Evolutionary conservation across 2,113 vertebrate genomes (phyloP), one percentile per base, ranked within the genome.

Genomic region (Platichthys stellatus): DNA sequence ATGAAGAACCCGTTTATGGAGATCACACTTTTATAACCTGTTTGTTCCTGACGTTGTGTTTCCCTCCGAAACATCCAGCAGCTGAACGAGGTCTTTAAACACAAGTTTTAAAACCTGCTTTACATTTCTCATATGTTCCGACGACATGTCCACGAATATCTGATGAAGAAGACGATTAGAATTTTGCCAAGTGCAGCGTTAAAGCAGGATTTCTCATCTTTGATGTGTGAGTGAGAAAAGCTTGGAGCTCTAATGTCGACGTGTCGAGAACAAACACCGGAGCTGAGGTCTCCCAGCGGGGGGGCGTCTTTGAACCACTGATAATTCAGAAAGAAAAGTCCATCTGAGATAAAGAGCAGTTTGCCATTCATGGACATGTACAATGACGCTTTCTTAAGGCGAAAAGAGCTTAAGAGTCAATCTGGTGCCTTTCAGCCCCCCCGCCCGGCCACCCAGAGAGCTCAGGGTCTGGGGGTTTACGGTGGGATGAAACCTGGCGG

Each of bases 371-470:
- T 69, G 15, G 86, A 71, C 57, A 85, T 92, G 87, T 74, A 68
- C 90, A 94, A 95, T 92, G 91, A 92, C 84, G 72, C 83, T 84
- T 90, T 89, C 86, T 89, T 81, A 63, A 85, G 72, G 89, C 81
- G 51, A 85, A 82, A 80, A 72, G 74, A 23, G 0, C 66, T 61
- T 94, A 93, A 82, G 90, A 88, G 66, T 92, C 84, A 90, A 62
- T 90, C 85, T 88, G 94, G 86, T 91, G 93, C 92, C 90, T 95
- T 90, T 72, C 88, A 93, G 83, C 59, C 89, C 84, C 20, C 87
- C 82, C 84, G 91, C 83, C 86, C 93, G 94, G 94, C 95, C 94
- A 95, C 92, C 93, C 95, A 95, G 91, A 83, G 90, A 90, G 90
- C 58, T 72, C 71, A 0, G 63, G 83, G 63, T 63, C 63, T 62